Percentiles rank a stretch among this genome's conserved stretches.
Evolutionary conservation across 2,888 invertebrate genomes (phyloP).

Genomic region (Chaetogeoica ovagalla): DNA sequence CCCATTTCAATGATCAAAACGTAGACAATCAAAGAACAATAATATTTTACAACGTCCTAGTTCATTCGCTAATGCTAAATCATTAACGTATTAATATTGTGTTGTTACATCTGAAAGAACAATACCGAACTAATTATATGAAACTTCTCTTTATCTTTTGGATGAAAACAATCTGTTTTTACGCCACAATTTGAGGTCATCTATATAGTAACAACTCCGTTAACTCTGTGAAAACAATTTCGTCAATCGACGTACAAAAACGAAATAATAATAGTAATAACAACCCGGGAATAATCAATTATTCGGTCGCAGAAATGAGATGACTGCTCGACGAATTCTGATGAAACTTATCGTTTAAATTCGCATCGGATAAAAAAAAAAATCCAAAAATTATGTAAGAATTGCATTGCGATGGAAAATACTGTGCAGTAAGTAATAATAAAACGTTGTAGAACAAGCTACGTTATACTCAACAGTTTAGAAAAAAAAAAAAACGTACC

Average conservation of each 20-base stretch:
- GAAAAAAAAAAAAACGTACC: not conserved
- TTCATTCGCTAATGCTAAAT: not conserved
- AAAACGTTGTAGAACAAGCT: not conserved
- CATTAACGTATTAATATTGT: no score
- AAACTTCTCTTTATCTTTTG: no score
- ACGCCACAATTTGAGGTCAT: not conserved
- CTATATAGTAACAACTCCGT: not conserved
- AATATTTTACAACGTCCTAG: not conserved
- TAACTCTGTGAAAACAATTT: not conserved
- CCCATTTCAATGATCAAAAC: not conserved
- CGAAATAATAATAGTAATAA: not conserved
- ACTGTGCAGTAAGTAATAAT: not conserved
- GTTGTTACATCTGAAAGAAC: no score
- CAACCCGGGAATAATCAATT: not conserved
- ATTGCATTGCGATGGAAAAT: not conserved
- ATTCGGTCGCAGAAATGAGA: not conserved
- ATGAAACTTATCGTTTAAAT: not conserved
- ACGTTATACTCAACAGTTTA: not conserved
- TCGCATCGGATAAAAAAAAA: not conserved
- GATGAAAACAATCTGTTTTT: not conserved
- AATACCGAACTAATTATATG: no score
- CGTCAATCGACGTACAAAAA: not conserved
- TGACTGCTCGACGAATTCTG: not conserved
- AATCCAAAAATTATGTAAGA: not conserved
- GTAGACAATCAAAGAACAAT: not conserved